Evolutionary conservation across 2,797 vertebrate species (phyloP).

Genomic region (Coregonus ussuriensis): DNA sequence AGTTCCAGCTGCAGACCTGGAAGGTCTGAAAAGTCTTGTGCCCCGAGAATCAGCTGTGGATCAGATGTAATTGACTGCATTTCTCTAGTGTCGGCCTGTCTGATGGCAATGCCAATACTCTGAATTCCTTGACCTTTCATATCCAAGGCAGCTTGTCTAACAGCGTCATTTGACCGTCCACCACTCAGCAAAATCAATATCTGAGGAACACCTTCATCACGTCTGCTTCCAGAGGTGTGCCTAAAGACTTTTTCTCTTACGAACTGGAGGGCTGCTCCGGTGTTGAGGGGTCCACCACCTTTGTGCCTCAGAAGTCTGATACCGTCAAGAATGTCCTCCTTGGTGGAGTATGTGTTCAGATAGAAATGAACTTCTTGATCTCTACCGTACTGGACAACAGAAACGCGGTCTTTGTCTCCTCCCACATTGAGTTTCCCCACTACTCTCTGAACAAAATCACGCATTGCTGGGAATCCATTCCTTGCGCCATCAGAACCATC

Average conservation of each 20-base stretch:
- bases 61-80: constrained; percentile 31
- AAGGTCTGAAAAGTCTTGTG: constrained; percentile 24
- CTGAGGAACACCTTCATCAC: constrained; percentile 25
- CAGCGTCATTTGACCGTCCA: constrained; percentile 27
- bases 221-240: constrained; percentile 36
- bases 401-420: too few species aligned
- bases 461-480: too few species aligned
- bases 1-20: constrained; percentile 21
- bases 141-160: neutral
- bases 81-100: constrained; percentile 20
- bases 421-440: too few species aligned
- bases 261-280: constrained; percentile 27
- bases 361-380: constrained; percentile 1
- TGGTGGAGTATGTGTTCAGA: constrained; percentile 15
- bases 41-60: constrained; percentile 17
- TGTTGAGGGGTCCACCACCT: constrained; percentile 5
- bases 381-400: too few species aligned
- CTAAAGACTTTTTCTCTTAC: constrained; percentile 32
- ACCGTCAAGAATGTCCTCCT: constrained; percentile 6
- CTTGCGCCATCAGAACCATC: too few species aligned
- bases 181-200: constrained; percentile 46
- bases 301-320: constrained; percentile 15
- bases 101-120: constrained; percentile 7
- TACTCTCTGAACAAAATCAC: too few species aligned
- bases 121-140: constrained; percentile 73